Conservation (phyloP, 37 sponge, comb jelly and placozoan genomes). For the Cladorhizidae sp. region DNA sequence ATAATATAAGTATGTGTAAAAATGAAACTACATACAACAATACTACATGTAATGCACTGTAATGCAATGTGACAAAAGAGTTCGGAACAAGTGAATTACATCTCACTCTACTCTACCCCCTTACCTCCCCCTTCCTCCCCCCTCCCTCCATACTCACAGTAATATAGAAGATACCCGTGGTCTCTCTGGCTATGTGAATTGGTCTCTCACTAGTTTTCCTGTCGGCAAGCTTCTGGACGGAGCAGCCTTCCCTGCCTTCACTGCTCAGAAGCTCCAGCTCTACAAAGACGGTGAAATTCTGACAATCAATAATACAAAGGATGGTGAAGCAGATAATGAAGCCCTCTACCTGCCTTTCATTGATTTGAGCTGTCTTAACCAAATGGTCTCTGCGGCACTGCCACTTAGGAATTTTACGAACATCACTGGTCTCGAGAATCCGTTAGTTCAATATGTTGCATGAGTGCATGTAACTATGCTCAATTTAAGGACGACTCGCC, state of each 20-base stretch:
- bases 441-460: not conserved
- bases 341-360: slow-evolving; percentile 65
- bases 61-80: too few species aligned
- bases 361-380: slow-evolving; percentile 17
- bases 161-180: not conserved
- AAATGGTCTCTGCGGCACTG: not conserved
- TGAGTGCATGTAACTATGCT: too few species aligned
- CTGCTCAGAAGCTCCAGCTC: slow-evolving; percentile 14
- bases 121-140: not conserved
- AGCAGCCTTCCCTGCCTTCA: slow-evolving; percentile 31
- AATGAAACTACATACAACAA: too few species aligned
- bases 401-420: not conserved
- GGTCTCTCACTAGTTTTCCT: slow-evolving; percentile 29
- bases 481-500: too few species aligned
- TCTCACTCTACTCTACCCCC: not conserved
- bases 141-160: not conserved
- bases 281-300: slow-evolving; percentile 10
- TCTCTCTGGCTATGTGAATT: slow-evolving; percentile 41
- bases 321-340: not conserved
- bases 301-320: not conserved
- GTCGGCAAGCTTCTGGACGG: slow-evolving; percentile 13
- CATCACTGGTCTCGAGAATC: not conserved
- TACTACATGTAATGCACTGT: too few species aligned
- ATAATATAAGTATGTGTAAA: too few species aligned
- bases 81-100: too few species aligned